Percentiles rank a stretch among this genome's conserved stretches.
Evolutionary conservation across 2,113 vertebrate genomes (phyloP).

Genomic region (Strix uralensis): DNA sequence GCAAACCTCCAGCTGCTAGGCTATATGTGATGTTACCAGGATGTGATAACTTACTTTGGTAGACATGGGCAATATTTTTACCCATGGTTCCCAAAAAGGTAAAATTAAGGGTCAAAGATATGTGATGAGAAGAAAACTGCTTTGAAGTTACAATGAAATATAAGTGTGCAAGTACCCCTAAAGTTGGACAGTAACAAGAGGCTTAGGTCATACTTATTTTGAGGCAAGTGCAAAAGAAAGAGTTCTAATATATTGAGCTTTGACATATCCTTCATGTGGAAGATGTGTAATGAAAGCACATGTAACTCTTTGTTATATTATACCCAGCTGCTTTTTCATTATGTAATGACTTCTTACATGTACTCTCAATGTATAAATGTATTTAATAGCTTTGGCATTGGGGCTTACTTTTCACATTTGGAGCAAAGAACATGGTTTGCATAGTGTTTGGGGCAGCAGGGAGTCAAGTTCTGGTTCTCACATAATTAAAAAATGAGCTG

Average conservation of each 20-base stretch:
- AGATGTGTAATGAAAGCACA: neutral
- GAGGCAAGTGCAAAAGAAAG: neutral
- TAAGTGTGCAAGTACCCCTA: neutral
- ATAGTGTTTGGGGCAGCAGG: neutral
- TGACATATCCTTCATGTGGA: neutral
- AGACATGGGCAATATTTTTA: neutral
- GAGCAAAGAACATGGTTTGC: neutral
- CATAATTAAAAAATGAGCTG: constrained; percentile 9
- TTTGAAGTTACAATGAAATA: neutral
- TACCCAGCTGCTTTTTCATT: neutral
- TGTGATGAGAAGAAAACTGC: neutral
- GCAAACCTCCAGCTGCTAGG: neutral
- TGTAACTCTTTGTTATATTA: neutral
- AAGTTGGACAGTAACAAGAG: neutral
- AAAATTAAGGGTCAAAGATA: neutral
- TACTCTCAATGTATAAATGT: neutral
- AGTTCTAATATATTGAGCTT: neutral
- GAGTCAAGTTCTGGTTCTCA: neutral
- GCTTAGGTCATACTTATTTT: neutral
- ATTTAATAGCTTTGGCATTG: neutral
- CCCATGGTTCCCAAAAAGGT: neutral
- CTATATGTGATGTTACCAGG: neutral
- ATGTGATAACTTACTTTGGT: neutral
- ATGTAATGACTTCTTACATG: neutral
- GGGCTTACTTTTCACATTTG: neutral